These are phyloP conservation scores for Limanda limanda DNA, from an alignment of 2,113 vertebrate genomes.

Conservation along the genomic window DNA sequence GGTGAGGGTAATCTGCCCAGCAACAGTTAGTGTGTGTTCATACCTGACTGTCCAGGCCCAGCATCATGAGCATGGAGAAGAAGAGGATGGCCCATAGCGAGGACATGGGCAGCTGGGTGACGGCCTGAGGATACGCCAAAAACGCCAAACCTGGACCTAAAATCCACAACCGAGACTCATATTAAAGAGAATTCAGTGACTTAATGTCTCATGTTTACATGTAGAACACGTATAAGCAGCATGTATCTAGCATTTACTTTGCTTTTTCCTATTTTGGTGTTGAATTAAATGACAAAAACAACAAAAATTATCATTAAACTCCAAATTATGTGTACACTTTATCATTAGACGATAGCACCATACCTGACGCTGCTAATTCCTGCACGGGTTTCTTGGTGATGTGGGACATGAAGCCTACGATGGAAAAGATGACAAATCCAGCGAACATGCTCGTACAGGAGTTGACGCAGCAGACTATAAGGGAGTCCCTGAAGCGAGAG, in stretches of 20 bases:
- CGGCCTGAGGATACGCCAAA: conserved; percentile 91
- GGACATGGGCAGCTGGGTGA: conserved; percentile 90
- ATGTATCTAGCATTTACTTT: neutral
- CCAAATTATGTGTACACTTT: neutral
- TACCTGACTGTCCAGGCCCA: conserved; percentile 92
- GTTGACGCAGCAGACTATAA: conserved; percentile 92
- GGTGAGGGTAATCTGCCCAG: too few species aligned
- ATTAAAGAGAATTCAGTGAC: neutral
- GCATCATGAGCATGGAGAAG: conserved; percentile 94
- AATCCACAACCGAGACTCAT: neutral
- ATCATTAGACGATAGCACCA: neutral
- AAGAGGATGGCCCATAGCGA: conserved; percentile 93
- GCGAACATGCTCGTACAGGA: conserved; percentile 93
- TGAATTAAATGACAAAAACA: too few species aligned
- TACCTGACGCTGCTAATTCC: conserved; percentile 91
- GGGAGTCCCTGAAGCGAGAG: conserved; percentile 84
- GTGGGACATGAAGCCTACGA: conserved; percentile 93
- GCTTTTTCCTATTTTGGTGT: neutral
- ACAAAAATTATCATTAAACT: neutral
- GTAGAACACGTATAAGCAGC: too few species aligned
- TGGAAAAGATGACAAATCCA: conserved; percentile 92
- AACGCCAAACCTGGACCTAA: conserved; percentile 92
- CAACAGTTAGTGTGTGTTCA: neutral
- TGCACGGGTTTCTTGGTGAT: conserved; percentile 90
- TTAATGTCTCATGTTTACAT: too few species aligned